These are phyloP conservation scores for Napeogenes inachia DNA, from an alignment of 2,888 invertebrate genomes.

Conservation along the genomic window DNA sequence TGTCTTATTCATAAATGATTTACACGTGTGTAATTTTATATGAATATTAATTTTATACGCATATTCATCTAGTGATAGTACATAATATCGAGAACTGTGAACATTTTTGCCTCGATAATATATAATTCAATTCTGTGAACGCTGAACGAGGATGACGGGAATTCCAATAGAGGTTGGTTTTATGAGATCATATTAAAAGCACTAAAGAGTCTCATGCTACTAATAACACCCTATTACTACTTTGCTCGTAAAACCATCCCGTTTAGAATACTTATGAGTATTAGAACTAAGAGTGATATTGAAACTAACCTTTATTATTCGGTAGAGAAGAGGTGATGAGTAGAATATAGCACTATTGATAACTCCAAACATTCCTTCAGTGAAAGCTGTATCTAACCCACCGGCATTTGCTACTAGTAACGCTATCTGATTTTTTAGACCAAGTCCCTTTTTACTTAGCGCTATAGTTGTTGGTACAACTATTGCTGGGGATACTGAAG, in stretches of 20 bases:
- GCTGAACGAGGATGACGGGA: constrained; percentile 11
- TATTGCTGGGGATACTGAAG: constrained; percentile 97
- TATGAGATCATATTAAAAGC: constrained; percentile 15
- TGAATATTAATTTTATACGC: too few species aligned
- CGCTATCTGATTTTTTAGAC: constrained; percentile 93
- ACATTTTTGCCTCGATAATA: neutral
- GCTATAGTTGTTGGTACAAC: constrained; percentile 93
- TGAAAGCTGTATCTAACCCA: constrained; percentile 95
- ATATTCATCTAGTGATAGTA: too few species aligned
- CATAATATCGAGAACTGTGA: too few species aligned
- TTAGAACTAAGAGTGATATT: constrained; percentile 19
- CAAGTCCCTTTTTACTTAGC: constrained; percentile 88
- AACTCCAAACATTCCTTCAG: constrained; percentile 95
- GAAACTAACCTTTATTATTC: constrained; percentile 57
- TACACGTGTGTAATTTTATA: neutral
- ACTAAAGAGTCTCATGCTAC: constrained; percentile 17
- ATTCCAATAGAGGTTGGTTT: constrained; percentile 18
- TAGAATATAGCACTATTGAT: constrained; percentile 92
- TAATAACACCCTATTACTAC: constrained; percentile 18
- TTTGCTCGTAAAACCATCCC: constrained; percentile 13
- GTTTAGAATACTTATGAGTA: constrained; percentile 22
- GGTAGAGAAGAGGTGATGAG: constrained; percentile 80
- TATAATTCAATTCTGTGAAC: constrained; percentile 13
- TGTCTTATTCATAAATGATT: neutral
- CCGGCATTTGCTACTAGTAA: constrained; percentile 95